These are phyloP conservation scores for Aethina tumida DNA, from an alignment of 1,140 invertebrate genomes.

Conservation along the genomic window DNA sequence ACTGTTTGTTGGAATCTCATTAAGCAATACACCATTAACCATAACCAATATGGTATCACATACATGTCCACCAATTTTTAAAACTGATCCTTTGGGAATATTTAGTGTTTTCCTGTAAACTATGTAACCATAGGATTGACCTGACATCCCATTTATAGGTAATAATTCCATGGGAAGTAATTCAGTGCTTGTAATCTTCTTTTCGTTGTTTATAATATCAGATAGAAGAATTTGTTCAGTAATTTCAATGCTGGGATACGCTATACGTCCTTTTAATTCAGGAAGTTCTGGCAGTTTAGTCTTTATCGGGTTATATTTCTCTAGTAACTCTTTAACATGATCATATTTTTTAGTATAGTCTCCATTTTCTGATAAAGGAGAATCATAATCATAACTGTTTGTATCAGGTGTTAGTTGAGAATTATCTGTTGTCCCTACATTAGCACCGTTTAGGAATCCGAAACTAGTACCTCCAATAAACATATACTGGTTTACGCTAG, in stretches of 20 bases:
- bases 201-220: constrained; percentile 28
- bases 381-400: constrained; percentile 49
- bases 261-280: constrained; percentile 23
- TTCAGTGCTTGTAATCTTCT: too few relatives aligned
- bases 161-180: constrained; percentile 47
- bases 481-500: constrained; percentile 59
- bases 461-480: constrained; percentile 62
- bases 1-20: constrained; percentile 23
- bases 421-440: constrained; percentile 1
- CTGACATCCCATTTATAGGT: constrained; percentile 39
- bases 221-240: constrained; percentile 21
- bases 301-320: constrained; percentile 34
- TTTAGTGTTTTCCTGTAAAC: constrained; percentile 38
- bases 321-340: constrained; percentile 30
- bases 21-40: constrained; percentile 36
- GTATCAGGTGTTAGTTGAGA: constrained; percentile 36
- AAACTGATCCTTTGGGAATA: constrained; percentile 20
- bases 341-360: constrained; percentile 40
- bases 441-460: constrained; percentile 56
- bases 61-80: constrained; percentile 39
- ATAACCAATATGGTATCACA: constrained; percentile 43
- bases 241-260: constrained; percentile 28
- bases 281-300: constrained; percentile 33
- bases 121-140: constrained; percentile 51
- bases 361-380: constrained; percentile 41